Evolutionary conservation across 2,113 vertebrate species (phyloP), one percentile per base, ranked within the genome.

Genomic region (Percina caprodes): DNA sequence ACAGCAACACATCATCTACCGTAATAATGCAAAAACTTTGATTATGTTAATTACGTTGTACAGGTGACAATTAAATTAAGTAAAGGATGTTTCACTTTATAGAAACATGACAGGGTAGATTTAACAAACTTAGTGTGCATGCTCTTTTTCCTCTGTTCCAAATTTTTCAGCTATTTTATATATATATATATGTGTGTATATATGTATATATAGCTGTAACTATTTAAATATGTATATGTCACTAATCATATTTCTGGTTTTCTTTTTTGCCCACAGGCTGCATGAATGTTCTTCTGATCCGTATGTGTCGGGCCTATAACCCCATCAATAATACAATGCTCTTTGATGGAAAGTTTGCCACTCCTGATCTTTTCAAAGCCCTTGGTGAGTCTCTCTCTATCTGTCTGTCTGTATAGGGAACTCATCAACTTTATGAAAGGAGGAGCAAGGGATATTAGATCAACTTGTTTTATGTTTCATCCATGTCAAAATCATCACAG

Each of bases 241-340:
- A 13, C 23, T 45, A 55, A 69, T 4, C 10, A 11, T 74, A 26
- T 19, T 56, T 61, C 5, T 59, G 55, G 1, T 62, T 24, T 18
- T 30, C 55, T 58, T 79, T 12, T 83, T 8, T 74, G 45, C 88
- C 19, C 71, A 83, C 92, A 98, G 97, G 97, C 74, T 98, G 97
- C 87, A 92, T 98, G 74, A 96, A 97, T 73, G 95, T 98, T 69
- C 96, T 98, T 30, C 94, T 98, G 76, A 96, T 98, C 85, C 96
- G 97, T 58, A 97, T 97, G 96, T 96, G 95, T 87, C 95, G 96
- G 1, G 96, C 95, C 0, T 98, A 96, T 80, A 98, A 98, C 93
- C 96, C 97, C 73, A 66, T 95, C 87, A 97, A 97, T 90, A 97
- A 96, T 86, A 97, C 96, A 0, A 1, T 98, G 75, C 94, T 98